Evolutionary conservation across 1,140 invertebrate species (phyloP), one percentile per base, ranked within the genome.

Genomic region (Drosophila albomicans): DNA sequence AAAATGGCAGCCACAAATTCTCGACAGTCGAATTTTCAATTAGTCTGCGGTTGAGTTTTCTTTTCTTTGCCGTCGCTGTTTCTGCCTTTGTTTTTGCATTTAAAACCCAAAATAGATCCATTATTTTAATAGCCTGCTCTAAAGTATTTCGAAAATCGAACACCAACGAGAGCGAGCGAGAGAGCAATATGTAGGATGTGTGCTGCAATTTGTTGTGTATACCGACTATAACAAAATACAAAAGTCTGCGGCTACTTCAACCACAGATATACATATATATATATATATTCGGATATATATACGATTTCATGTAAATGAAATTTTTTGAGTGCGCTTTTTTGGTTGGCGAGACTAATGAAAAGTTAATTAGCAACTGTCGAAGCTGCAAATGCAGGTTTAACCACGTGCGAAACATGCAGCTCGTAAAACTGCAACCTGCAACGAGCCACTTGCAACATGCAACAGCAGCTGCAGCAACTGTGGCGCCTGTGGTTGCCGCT

Each of bases 121-220:
- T 88, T 88, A 88, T 89, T 88, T 88, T 88, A 88, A 88, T 88
- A 81, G 84, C 81, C 78, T 82, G 75, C 85, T 80, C 66, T 89
- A 89, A 89, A 88, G 84, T 88, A 88, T 88, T 89, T 89, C 74
- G 72, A 72, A 80, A 81, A 84, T 89, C 84, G 67, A 87, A 84
- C 68, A 71, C 54, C 20, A 25, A 13, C 59, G 7, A 41, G 43
- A 16, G 11, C 25, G 30, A 8, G 11, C 1, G 48, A 70, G 48
- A 70, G 38, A 28, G 49, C 6, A 2, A 10, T 38, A 8, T 32
- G 30, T 32, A 2, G 5, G 30, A 7, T 64, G 20, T 52, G 35
- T 52, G 32, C n/a, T 57, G 54, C 35, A 54, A 16, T 48, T 15
- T 62, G 25, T 32, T 16, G 30, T 48, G 13, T 35, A 48, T 43